These are phyloP conservation scores for Drosophila melanocephala DNA, from an alignment of 2,888 invertebrate species.

Conservation along the genomic window DNA sequence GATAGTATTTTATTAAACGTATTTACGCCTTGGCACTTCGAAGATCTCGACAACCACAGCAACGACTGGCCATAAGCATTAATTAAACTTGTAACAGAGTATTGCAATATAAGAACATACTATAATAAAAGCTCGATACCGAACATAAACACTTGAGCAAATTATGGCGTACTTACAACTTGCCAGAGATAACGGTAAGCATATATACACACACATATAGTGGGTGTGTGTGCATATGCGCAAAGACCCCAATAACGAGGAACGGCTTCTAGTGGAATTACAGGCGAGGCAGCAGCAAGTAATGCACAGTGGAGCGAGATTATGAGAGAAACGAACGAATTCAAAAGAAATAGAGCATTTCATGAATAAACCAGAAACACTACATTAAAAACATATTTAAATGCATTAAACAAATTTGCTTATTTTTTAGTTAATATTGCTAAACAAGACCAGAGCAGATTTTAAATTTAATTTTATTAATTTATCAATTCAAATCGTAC, in stretches of 20 bases:
- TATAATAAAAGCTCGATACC: conserved; percentile 62
- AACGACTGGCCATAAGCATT: conserved; percentile 55
- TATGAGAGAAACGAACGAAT: not conserved
- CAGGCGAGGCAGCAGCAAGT: conserved; percentile 27
- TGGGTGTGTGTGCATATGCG: conserved; percentile 34
- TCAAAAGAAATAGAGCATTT: not conserved
- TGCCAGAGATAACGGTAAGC: conserved; percentile 69
- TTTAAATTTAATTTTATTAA: not conserved
- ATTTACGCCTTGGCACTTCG: not conserved
- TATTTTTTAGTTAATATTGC: not conserved
- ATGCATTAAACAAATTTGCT: not conserved
- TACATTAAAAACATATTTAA: not conserved
- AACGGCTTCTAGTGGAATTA: conserved; percentile 45
- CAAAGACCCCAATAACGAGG: conserved; percentile 54
- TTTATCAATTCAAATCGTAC: not conserved
- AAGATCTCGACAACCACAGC: conserved; percentile 6
- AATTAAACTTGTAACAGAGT: conserved; percentile 56
- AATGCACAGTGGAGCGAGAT: conserved; percentile 34
- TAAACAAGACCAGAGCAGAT: not conserved
- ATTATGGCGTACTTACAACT: conserved; percentile 70
- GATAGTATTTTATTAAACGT: conserved; percentile 13
- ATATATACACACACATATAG: conserved; percentile 23
- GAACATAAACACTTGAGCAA: conserved; percentile 69
- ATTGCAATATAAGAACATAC: conserved; percentile 55
- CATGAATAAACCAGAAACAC: not conserved